A percentile compares a stretch with the other conserved stretches of the same genome.
These are phyloP conservation scores for Morbakka virulenta DNA, from an alignment of 30 jellyfish, hydroid and myxozoan genomes.

Conservation along the genomic window DNA sequence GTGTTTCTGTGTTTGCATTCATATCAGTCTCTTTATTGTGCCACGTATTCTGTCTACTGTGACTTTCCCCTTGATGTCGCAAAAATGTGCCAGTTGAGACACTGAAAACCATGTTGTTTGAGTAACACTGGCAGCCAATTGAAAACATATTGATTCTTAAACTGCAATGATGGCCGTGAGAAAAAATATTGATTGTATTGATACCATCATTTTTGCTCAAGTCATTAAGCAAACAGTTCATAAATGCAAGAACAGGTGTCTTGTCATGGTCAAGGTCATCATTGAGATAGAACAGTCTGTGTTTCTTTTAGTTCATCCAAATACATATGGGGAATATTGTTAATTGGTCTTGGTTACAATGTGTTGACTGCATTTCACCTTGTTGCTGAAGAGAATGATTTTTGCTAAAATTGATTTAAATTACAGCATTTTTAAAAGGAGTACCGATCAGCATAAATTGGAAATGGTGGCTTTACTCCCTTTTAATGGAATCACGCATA, in stretches of 20 bases:
- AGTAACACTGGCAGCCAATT: not conserved
- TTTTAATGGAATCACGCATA: constrained; percentile 24
- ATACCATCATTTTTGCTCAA: constrained; percentile 5
- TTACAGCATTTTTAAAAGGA: constrained; percentile 41
- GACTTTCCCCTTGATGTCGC: constrained; percentile 48
- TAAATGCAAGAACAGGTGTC: constrained; percentile 22
- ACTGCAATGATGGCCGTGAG: constrained; percentile 22
- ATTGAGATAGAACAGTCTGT: not conserved
- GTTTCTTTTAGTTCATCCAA: constrained; percentile 35
- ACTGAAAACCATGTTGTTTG: not conserved
- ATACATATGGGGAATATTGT: constrained; percentile 23
- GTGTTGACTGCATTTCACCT: constrained; percentile 57
- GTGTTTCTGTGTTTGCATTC: constrained; percentile 51
- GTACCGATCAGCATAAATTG: constrained; percentile 29
- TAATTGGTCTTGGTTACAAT: constrained; percentile 49
- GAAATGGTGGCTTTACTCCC: constrained; percentile 36
- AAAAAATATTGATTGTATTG: not conserved
- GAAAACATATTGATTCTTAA: constrained; percentile 6
- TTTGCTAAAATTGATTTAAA: constrained; percentile 57
- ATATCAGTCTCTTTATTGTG: constrained; percentile 8
- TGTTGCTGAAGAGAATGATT: constrained; percentile 43
- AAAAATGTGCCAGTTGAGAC: constrained; percentile 14
- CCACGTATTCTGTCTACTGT: constrained; percentile 54
- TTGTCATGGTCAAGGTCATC: constrained; percentile 35
- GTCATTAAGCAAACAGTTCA: constrained; percentile 5